Evolutionary conservation across 2,888 invertebrate genomes (phyloP), one percentile per base, ranked within the genome.

Genomic region (Sialis fuliginosa): DNA sequence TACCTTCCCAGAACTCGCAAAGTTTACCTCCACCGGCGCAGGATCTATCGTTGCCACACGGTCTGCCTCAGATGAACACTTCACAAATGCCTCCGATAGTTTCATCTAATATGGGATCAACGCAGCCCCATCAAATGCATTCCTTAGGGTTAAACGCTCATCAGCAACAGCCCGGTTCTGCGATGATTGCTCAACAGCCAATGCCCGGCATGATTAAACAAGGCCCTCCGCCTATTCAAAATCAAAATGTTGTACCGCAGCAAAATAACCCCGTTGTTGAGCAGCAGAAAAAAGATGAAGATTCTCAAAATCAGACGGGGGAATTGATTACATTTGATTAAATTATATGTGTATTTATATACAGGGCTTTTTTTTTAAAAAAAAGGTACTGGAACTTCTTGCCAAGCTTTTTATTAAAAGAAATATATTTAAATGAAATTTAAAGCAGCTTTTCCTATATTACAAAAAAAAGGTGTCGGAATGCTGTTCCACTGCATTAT

Each of bases 291-390:
- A 41, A 39, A 43, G 48, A 47, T 22, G 51, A 62, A 59, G 60
- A 63, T 33, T 60, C 60, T 13, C 66, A 69, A 42, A 68, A 73
- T 1, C 71, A 73, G 56, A 84, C 84, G 3, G 86, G 81, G 10
- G 87, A 87, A 64, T 69, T 88, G 35, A 88, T 88, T 53, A 81
- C 79, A 60, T 88, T 88, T 55, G 87, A 87, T 69, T 87, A 70
- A 74, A 59, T 48, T 39, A 34, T 12, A 42, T 39, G 54, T 8
- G 12, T 37, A 22, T 2, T 2, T 22, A 22, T 22, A 22, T 22
- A 22, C 4, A 22, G n/a, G n/a, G n/a, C n/a, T n/a, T n/a, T n/a
- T n/a, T n/a, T n/a, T n/a, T n/a, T n/a, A n/a, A n/a, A n/a, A n/a
- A n/a, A n/a, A n/a, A n/a, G n/a, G n/a, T n/a, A n/a, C n/a, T n/a